Percentiles rank a stretch among this genome's conserved stretches.
These are phyloP conservation scores for Amia ocellicauda DNA, from an alignment of 2,113 vertebrate genomes.

Conservation along the genomic window DNA sequence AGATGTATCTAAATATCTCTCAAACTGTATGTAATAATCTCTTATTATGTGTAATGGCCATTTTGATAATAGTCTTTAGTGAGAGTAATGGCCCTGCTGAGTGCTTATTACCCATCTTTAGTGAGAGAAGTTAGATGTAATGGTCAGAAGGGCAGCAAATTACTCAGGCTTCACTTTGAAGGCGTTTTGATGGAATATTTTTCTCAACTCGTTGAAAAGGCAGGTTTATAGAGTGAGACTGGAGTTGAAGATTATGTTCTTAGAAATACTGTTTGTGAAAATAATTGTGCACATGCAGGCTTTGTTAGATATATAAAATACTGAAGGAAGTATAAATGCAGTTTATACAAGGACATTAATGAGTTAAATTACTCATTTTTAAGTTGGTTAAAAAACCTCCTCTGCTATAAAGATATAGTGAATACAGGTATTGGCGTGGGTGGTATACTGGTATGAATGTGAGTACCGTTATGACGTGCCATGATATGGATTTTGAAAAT, in stretches of 20 bases:
- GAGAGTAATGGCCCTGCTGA: slow-evolving; percentile 72
- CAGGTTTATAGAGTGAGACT: neutral
- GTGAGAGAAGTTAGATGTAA: slow-evolving; percentile 29
- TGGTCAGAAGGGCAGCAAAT: slow-evolving; percentile 20
- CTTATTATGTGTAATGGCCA: slow-evolving; percentile 82
- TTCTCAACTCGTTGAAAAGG: slow-evolving; percentile 17
- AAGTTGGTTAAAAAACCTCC: no score
- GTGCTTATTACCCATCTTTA: slow-evolving; percentile 74
- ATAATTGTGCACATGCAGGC: slow-evolving; percentile 4
- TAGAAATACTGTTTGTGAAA: slow-evolving; percentile 11
- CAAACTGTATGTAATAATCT: slow-evolving; percentile 80
- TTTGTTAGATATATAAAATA: neutral
- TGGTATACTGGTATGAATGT: no score
- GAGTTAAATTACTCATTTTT: no score
- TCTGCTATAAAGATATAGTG: no score
- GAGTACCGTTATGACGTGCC: no score
- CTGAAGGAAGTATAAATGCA: no score
- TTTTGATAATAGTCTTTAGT: slow-evolving; percentile 83
- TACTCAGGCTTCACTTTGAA: slow-evolving; percentile 18
- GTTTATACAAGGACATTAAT: no score
- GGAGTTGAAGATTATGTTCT: slow-evolving; percentile 14
- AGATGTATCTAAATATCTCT: slow-evolving; percentile 78
- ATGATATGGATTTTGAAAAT: no score
- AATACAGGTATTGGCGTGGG: no score
- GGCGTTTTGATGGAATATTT: slow-evolving; percentile 24